These are phyloP conservation scores for Lepidotrigona ventralis DNA, from an alignment of 1,140 invertebrate genomes.

Conservation along the genomic window DNA sequence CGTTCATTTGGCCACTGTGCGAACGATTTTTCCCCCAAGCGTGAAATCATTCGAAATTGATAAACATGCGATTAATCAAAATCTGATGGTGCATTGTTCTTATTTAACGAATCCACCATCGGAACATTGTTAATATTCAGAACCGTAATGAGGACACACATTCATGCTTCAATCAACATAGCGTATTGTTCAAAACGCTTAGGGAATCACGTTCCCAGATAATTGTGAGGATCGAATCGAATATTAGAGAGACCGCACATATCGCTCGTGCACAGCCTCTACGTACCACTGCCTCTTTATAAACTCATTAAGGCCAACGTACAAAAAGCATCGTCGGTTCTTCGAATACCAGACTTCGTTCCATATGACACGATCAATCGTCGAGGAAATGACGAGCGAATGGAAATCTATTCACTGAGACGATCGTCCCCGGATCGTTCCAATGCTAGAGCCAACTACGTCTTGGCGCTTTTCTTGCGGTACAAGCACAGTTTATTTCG, in stretches of 20 bases:
- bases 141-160: not conserved
- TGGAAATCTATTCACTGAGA: not conserved
- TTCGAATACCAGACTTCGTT: not conserved
- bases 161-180: not conserved
- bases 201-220: not conserved
- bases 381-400: not conserved
- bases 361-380: not conserved
- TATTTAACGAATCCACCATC: not conserved
- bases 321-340: not conserved
- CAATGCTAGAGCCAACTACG: too few species aligned
- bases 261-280: not conserved
- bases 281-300: not conserved
- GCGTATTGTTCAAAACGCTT: constrained; percentile 3
- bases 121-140: constrained; percentile 1
- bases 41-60: not conserved
- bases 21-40: not conserved
- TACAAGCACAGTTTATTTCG: too few species aligned
- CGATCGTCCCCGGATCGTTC: not conserved
- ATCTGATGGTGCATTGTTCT: not conserved
- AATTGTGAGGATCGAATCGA: constrained; percentile 1
- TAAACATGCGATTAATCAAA: not conserved
- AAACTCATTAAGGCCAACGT: constrained; percentile 11
- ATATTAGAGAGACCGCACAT: constrained; percentile 2
- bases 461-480: too few species aligned
- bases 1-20: too few species aligned